phyloP scores from a whole-genome alignment of 2,797 vertebrate genomes.

The Platyrinchus mystaceus region DNA sequence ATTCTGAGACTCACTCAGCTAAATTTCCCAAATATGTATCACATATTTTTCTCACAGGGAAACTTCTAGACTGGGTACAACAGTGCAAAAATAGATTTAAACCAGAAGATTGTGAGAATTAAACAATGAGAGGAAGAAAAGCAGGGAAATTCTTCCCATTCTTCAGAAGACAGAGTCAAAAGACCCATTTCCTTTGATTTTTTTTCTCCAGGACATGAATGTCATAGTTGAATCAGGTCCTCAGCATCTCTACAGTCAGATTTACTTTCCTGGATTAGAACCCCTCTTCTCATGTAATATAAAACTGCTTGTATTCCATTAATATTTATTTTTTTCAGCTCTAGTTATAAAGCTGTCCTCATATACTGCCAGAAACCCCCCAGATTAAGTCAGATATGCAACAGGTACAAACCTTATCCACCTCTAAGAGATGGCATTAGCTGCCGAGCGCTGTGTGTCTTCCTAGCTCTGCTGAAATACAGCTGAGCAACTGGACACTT shows the following conservation, averaged over 20 bases:
- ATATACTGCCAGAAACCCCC: not conserved
- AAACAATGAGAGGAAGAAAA: not conserved
- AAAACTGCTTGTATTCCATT: not conserved
- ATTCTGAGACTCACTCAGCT: not conserved
- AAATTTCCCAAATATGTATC: not conserved
- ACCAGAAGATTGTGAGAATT: not conserved
- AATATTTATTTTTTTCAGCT: not conserved
- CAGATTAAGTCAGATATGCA: not conserved
- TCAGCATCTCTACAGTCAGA: not conserved
- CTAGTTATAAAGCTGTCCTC: not conserved
- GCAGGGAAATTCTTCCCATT: not conserved
- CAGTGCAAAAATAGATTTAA: not conserved
- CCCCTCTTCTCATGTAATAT: not conserved
- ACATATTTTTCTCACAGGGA: not conserved
- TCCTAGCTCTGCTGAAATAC: not conserved
- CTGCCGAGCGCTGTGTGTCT: not conserved
- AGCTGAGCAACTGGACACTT: not conserved
- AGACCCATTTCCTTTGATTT: not conserved
- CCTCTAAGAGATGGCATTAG: not conserved
- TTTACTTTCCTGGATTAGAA: not conserved
- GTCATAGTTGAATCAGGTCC: not conserved
- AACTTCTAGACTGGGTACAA: not conserved
- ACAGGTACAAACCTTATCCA: not conserved
- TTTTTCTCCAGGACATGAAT: not conserved
- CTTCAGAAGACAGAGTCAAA: not conserved